Evolutionary conservation across 2,113 vertebrate genomes (phyloP).

Genomic region (Choloepus hoffmanni): DNA sequence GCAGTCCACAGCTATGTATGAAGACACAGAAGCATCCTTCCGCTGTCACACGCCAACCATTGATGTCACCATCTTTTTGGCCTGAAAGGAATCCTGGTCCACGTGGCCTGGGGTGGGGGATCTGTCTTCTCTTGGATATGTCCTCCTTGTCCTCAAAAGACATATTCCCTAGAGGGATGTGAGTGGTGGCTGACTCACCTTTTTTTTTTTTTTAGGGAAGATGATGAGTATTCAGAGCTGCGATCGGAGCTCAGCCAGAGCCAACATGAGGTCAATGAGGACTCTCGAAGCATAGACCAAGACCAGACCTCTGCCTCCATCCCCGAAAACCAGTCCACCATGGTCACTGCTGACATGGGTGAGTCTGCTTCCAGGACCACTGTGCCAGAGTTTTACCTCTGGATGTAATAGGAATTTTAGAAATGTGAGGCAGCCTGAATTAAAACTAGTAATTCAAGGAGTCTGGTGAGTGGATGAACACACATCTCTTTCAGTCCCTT

Average conservation of each 20-base stretch:
- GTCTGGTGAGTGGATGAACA: not conserved
- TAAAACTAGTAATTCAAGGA: not conserved
- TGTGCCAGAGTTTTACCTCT: not conserved
- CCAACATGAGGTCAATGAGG: slow-evolving; percentile 91
- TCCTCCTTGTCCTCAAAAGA: not conserved
- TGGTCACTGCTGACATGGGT: slow-evolving; percentile 93
- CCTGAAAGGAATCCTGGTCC: not conserved
- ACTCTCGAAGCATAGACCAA: slow-evolving; percentile 90
- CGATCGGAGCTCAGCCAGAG: slow-evolving; percentile 93
- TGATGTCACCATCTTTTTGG: not conserved
- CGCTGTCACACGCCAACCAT: not conserved
- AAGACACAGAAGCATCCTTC: not conserved
- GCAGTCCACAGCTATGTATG: rapidly evolving
- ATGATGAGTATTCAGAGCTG: slow-evolving; percentile 93
- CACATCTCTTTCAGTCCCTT: not conserved
- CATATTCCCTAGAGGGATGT: not conserved
- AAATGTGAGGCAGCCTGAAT: not conserved
- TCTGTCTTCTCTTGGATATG: not conserved
- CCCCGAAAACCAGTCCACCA: slow-evolving; percentile 92
- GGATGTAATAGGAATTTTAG: not conserved
- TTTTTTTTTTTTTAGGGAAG: slow-evolving; percentile 87
- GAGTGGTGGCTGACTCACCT: not conserved
- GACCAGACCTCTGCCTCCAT: slow-evolving; percentile 90
- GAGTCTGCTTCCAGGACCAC: slow-evolving; percentile 69
- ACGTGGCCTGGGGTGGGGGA: not conserved